phyloP scores from a whole-genome alignment of 2,113 vertebrate species.

The Melospiza georgiana region DNA sequence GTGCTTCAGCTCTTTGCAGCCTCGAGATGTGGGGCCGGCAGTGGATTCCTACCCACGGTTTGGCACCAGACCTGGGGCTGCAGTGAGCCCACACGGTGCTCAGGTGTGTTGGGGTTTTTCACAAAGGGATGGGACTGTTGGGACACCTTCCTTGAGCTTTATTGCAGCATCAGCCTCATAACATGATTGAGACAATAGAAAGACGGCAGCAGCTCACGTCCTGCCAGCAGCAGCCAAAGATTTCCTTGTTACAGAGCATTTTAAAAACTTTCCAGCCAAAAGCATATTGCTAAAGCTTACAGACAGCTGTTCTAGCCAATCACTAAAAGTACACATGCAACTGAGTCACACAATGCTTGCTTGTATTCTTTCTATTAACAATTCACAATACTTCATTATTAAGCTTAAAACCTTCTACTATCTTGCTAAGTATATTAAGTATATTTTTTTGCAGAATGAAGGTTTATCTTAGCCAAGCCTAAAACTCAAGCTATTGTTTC shows the following conservation, averaged over 20 bases:
- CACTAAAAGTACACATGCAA: background rate
- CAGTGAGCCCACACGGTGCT: fast-evolving
- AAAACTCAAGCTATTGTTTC: background rate
- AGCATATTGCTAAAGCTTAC: background rate
- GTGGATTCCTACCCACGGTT: background rate
- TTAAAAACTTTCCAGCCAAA: background rate
- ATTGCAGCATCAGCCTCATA: background rate
- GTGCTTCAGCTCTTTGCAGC: background rate
- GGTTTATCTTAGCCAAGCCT: background rate
- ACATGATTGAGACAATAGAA: background rate
- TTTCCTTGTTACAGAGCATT: background rate
- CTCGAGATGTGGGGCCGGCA: background rate
- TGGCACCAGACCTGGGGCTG: background rate
- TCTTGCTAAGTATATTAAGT: background rate
- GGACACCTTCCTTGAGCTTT: background rate
- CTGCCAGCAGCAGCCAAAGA: background rate
- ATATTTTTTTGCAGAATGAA: background rate
- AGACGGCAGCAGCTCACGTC: background rate
- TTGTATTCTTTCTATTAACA: background rate
- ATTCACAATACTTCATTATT: background rate
- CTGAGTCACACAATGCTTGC: background rate
- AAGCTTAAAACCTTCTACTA: background rate
- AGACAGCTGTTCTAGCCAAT: background rate
- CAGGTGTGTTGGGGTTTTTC: background rate
- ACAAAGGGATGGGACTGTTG: background rate